Conservation (phyloP, 30 jellyfish, hydroid and myxozoan species). For the Pelagia noctiluca region DNA sequence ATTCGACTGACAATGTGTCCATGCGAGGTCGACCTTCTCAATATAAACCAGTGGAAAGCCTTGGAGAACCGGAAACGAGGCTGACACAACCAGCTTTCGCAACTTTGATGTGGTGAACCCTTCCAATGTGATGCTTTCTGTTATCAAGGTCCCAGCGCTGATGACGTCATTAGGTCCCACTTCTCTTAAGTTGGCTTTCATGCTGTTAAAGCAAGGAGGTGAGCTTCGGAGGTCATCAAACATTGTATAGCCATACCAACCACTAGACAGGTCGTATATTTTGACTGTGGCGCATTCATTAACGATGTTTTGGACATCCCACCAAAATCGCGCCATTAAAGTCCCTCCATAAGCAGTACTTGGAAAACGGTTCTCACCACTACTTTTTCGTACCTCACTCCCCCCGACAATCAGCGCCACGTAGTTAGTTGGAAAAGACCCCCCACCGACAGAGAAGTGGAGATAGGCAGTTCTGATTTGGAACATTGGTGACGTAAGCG, state of each 20-base stretch:
- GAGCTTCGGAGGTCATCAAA: conserved; percentile 61
- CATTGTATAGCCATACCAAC: conserved; percentile 11
- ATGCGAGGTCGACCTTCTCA: background rate
- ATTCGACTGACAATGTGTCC: conserved; percentile 8
- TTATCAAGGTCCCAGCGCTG: conserved; percentile 1
- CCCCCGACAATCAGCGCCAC: conserved; percentile 33
- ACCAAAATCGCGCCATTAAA: conserved; percentile 42
- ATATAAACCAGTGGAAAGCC: conserved; percentile 35
- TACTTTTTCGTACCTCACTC: conserved; percentile 34
- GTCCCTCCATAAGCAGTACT: background rate
- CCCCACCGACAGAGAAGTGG: conserved; percentile 61
- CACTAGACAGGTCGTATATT: conserved; percentile 14
- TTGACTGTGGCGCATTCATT: conserved; percentile 40
- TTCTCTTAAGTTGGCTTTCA: background rate
- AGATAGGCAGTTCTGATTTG: conserved; percentile 46
- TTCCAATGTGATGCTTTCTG: background rate
- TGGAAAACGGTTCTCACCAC: background rate
- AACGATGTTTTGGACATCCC: conserved; percentile 46
- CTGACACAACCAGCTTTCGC: conserved; percentile 16
- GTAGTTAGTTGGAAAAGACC: conserved; percentile 27
- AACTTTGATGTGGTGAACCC: conserved; percentile 44
- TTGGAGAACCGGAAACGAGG: conserved; percentile 26
- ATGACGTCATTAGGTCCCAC: conserved; percentile 17
- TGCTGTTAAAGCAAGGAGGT: conserved; percentile 66
- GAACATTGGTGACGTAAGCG: conserved; percentile 58